phyloP scores from a whole-genome alignment of 2,797 vertebrate species.

The Crenuchus spilurus region DNA sequence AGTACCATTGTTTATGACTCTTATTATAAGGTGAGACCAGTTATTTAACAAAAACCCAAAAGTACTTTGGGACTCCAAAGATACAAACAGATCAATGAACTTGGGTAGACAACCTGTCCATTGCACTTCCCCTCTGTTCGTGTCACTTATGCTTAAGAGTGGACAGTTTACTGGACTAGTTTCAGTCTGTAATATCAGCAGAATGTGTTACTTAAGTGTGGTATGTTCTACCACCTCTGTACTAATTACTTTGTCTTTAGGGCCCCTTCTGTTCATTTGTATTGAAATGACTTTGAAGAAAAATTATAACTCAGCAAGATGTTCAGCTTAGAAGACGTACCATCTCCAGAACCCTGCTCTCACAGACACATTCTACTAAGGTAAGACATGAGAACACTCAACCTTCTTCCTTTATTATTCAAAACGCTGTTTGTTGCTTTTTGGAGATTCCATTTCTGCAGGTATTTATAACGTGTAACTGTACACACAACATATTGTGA shows the following conservation, averaged over 20 bases:
- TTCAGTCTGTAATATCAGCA: slow-evolving; percentile 39
- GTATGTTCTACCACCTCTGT: slow-evolving; percentile 65
- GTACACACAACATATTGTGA: too few species aligned
- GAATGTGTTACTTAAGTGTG: slow-evolving; percentile 74
- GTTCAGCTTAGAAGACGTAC: not conserved
- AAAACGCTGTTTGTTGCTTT: not conserved
- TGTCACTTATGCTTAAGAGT: too few species aligned
- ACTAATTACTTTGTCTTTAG: slow-evolving; percentile 63
- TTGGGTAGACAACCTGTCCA: too few species aligned
- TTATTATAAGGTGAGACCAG: too few species aligned
- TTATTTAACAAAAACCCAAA: too few species aligned
- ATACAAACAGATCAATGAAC: too few species aligned
- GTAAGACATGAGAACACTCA: not conserved
- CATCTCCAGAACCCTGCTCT: not conserved
- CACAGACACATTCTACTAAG: not conserved
- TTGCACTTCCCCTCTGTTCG: too few species aligned
- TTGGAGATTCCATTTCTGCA: too few species aligned
- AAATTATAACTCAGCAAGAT: not conserved
- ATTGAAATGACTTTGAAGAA: not conserved
- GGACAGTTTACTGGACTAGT: not conserved
- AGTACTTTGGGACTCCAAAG: too few species aligned
- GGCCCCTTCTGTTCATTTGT: not conserved
- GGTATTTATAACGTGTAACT: too few species aligned
- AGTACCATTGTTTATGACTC: too few species aligned
- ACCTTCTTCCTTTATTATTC: not conserved